Percentiles rank a stretch among this genome's conserved stretches.
Conservation (phyloP, 2,113 vertebrate species). For the Edolisoma coerulescens region DNA sequence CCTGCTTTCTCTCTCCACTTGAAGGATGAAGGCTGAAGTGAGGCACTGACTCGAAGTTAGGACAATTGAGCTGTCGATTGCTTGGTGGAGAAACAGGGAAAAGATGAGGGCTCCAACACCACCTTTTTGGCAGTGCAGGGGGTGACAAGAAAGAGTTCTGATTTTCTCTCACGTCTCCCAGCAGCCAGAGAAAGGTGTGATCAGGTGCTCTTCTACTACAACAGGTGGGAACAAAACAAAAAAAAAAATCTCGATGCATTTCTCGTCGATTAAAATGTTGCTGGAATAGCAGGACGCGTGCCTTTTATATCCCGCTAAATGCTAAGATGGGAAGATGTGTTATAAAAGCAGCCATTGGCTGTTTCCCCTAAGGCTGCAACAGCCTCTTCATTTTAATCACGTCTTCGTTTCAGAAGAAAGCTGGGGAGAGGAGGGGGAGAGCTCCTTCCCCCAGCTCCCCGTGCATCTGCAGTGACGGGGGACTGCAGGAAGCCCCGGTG, state of each 20-base stretch:
- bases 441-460: neutral
- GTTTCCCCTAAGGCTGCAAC: neutral
- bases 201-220: neutral
- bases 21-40: slow-evolving; percentile 20
- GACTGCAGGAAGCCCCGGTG: neutral
- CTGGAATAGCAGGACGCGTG: neutral
- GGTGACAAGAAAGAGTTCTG: neutral
- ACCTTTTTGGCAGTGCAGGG: neutral
- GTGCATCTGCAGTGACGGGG: neutral
- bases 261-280: neutral
- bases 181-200: neutral
- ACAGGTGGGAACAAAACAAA: slow-evolving; percentile 29
- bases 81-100: neutral
- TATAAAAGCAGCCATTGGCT: neutral
- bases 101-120: neutral
- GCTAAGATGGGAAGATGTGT: neutral
- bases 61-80: neutral
- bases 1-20: slow-evolving; percentile 13
- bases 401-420: neutral
- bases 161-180: neutral
- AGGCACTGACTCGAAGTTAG: neutral
- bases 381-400: neutral
- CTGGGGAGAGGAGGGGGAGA: neutral
- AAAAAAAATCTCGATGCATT: neutral
- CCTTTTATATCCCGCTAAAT: neutral